Percentiles rank a stretch among this genome's conserved stretches.
phyloP scores from a whole-genome alignment of 1,140 invertebrate species.

The Meteorus sp. region DNA sequence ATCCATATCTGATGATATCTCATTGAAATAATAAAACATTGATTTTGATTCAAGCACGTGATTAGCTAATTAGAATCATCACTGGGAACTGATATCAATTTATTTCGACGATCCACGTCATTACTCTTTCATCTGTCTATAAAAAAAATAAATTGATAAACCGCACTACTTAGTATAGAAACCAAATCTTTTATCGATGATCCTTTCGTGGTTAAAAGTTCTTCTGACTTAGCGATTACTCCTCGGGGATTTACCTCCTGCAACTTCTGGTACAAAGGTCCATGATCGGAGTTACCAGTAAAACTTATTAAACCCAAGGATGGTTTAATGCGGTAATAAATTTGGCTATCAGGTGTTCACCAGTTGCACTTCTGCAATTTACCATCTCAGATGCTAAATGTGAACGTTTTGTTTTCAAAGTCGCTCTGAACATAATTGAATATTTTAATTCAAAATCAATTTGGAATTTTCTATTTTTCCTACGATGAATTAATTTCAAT shows the following conservation, averaged over 20 bases:
- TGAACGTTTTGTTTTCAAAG: neutral
- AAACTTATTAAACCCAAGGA: neutral
- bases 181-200: neutral
- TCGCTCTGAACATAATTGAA: neutral
- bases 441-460: neutral
- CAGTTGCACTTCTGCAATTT: conserved; percentile 1
- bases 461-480: no score
- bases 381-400: neutral
- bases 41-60: no score
- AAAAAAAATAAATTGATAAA: no score
- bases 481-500: no score
- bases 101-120: neutral
- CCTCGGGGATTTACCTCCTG: neutral
- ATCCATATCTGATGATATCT: no score
- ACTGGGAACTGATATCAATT: no score
- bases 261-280: neutral
- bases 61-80: no score
- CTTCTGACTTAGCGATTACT: neutral
- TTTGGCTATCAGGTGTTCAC: neutral
- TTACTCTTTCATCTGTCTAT: no score
- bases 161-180: no score
- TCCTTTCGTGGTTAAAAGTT: no score
- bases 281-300: neutral
- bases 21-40: no score
- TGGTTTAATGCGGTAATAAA: neutral